These are phyloP conservation scores for Garrulus glandarius DNA, from an alignment of 2,797 vertebrate genomes.

Conservation along the genomic window DNA sequence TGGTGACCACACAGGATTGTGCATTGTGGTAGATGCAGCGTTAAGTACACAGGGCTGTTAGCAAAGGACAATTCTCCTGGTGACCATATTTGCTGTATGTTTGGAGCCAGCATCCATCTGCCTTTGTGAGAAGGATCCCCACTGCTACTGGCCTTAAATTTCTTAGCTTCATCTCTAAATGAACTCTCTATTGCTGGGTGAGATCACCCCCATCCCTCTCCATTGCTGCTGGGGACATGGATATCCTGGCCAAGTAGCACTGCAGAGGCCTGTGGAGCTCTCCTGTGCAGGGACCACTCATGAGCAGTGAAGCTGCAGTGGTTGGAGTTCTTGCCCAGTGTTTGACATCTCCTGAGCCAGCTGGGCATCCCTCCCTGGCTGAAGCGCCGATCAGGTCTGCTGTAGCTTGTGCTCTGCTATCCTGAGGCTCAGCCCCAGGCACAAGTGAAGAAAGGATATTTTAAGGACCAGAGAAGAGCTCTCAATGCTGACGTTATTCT, in stretches of 20 bases:
- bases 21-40: background rate
- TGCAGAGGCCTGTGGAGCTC: background rate
- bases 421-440: background rate
- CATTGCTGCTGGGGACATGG: fast-evolving
- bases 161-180: background rate
- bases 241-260: background rate
- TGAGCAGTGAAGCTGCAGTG: background rate
- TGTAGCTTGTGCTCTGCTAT: background rate
- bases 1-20: background rate
- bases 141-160: background rate
- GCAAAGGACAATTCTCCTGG: background rate
- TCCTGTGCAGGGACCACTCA: fast-evolving
- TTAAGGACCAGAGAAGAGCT: background rate
- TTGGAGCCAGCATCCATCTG: background rate
- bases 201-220: background rate
- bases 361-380: fast-evolving
- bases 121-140: background rate
- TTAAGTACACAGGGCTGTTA: background rate
- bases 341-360: background rate
- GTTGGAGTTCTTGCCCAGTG: fast-evolving
- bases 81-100: fast-evolving
- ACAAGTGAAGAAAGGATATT: background rate
- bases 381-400: background rate
- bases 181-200: background rate
- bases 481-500: background rate